phyloP scores from a whole-genome alignment of 2,888 invertebrate genomes.

The Mellilla xanthometata region DNA sequence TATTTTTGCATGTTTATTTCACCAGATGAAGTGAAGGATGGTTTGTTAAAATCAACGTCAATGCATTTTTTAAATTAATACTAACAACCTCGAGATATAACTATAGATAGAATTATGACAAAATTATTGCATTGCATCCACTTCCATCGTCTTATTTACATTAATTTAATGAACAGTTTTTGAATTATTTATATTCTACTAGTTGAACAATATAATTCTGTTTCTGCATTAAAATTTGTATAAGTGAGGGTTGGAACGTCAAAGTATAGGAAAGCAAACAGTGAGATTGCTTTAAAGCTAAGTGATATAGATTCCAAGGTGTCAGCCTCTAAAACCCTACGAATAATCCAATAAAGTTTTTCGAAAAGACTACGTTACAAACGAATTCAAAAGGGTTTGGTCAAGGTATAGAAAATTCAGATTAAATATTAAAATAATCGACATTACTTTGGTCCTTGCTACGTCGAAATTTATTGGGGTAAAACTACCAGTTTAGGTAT shows the following conservation, averaged over 20 bases:
- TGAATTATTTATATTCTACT: conserved; percentile 46
- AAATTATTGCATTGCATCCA: conserved; percentile 77
- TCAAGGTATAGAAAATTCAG: conserved; percentile 55
- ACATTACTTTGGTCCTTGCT: conserved; percentile 60
- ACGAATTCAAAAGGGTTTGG: conserved; percentile 59
- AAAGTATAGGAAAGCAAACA: conserved; percentile 55
- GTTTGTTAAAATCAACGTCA: not conserved
- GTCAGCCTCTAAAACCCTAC: conserved; percentile 55
- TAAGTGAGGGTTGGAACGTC: conserved; percentile 46
- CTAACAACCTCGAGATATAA: conserved; percentile 63
- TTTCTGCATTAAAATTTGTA: conserved; percentile 24
- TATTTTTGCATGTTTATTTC: too few species aligned
- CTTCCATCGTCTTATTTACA: conserved; percentile 57
- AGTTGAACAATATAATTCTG: conserved; percentile 45
- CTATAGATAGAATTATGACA: conserved; percentile 68
- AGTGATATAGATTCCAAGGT: conserved; percentile 54
- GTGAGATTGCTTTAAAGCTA: conserved; percentile 58
- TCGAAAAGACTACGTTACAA: conserved; percentile 60
- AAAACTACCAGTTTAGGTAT: conserved; percentile 42
- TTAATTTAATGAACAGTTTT: conserved; percentile 40
- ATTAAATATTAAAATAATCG: conserved; percentile 45
- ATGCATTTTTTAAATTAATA: conserved; percentile 45
- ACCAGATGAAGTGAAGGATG: too few species aligned
- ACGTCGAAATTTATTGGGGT: conserved; percentile 47
- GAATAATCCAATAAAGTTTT: conserved; percentile 53